phyloP scores from a whole-genome alignment of 2,113 vertebrate species.

The Diglossa brunneiventris region DNA sequence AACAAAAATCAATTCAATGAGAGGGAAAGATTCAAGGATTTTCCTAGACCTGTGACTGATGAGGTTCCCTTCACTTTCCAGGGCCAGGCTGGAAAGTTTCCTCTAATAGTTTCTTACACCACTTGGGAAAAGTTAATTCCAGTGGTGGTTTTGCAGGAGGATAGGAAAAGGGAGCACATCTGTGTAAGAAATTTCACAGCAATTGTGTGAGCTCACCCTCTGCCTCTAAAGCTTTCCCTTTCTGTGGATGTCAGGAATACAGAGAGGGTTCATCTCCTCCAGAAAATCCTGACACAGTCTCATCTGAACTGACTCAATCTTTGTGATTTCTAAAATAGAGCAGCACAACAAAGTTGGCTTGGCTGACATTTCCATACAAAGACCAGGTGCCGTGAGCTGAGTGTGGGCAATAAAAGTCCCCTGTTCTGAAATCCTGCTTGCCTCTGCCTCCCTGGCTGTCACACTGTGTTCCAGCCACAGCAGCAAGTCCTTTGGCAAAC shows the following conservation, averaged over 20 bases:
- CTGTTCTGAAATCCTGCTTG: background rate
- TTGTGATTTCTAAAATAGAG: background rate
- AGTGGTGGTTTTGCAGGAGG: background rate
- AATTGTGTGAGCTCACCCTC: background rate
- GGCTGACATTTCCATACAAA: background rate
- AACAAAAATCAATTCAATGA: background rate
- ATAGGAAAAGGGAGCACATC: background rate
- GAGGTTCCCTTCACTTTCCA: background rate
- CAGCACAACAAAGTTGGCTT: background rate
- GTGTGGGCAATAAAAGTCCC: background rate
- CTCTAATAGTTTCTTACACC: background rate
- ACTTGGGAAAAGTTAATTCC: background rate
- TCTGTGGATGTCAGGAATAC: background rate
- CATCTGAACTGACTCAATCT: background rate
- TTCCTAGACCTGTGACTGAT: background rate
- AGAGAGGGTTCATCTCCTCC: background rate
- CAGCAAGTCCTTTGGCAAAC: background rate
- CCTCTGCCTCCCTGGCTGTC: background rate
- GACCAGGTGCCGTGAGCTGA: background rate
- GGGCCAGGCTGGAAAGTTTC: background rate
- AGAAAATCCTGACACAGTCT: background rate
- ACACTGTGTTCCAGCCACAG: background rate
- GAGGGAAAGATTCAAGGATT: background rate
- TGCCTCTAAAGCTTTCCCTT: background rate
- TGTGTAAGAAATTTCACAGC: background rate